A percentile compares a stretch with the other conserved stretches of the same genome.
These are phyloP conservation scores for Epinephelus moara DNA, from an alignment of 2,113 vertebrate species.

Conservation along the genomic window DNA sequence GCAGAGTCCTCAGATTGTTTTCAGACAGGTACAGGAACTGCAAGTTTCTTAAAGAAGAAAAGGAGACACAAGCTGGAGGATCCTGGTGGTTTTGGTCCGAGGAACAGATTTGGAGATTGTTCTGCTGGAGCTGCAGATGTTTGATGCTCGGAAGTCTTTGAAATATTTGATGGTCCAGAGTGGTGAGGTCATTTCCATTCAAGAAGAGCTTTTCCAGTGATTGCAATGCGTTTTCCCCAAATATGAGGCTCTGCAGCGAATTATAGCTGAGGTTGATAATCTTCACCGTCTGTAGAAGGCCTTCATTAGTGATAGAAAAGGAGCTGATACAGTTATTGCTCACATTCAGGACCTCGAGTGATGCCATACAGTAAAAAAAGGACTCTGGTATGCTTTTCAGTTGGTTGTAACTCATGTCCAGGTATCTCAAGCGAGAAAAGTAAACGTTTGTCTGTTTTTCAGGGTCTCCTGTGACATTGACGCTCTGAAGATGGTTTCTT, in stretches of 20 bases:
- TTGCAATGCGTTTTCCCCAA: slow-evolving; percentile 70
- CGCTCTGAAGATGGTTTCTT: slow-evolving; percentile 87
- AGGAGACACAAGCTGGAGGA: slow-evolving; percentile 82
- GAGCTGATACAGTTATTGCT: slow-evolving; percentile 91
- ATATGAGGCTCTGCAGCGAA: slow-evolving; percentile 82
- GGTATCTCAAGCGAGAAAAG: slow-evolving; percentile 80
- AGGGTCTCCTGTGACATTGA: slow-evolving; percentile 68
- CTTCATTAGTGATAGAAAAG: slow-evolving; percentile 75
- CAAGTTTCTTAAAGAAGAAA: slow-evolving; percentile 83
- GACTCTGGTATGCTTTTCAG: slow-evolving; percentile 85
- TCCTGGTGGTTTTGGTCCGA: slow-evolving; percentile 45
- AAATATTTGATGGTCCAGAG: slow-evolving; percentile 84
- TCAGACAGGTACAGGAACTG: slow-evolving; percentile 86
- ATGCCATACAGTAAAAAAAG: slow-evolving; percentile 86
- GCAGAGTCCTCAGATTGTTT: slow-evolving; percentile 85
- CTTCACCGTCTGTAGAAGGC: slow-evolving; percentile 78
- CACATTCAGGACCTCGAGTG: slow-evolving; percentile 90
- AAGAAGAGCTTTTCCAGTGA: slow-evolving; percentile 86
- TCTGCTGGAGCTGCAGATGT: slow-evolving; percentile 88
- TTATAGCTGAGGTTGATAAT: slow-evolving; percentile 91
- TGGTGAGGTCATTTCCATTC: slow-evolving; percentile 86
- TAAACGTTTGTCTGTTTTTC: slow-evolving; percentile 64
- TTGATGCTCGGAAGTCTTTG: slow-evolving; percentile 84
- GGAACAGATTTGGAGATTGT: slow-evolving; percentile 85
- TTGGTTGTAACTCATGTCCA: slow-evolving; percentile 95